These are phyloP conservation scores for Corythornis madagascariensis DNA, from an alignment of 2,113 vertebrate genomes.

Conservation along the genomic window DNA sequence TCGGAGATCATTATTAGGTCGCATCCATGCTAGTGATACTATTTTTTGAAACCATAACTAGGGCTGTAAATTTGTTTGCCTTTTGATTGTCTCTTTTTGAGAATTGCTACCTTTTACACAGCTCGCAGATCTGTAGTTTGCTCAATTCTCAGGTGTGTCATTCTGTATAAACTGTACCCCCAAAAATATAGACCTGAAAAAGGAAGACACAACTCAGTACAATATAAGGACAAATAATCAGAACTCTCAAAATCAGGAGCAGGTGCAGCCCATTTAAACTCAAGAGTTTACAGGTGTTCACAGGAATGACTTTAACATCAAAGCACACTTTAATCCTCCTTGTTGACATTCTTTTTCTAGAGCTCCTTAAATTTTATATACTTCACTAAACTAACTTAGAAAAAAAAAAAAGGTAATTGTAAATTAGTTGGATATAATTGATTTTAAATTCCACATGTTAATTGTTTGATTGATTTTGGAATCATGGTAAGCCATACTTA, in stretches of 20 bases:
- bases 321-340: not conserved
- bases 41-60: not conserved
- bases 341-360: not conserved
- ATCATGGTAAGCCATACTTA: not conserved
- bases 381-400: not conserved
- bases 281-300: slow-evolving; percentile 37
- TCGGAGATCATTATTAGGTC: not conserved
- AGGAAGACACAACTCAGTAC: not conserved
- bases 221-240: not conserved
- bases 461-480: slow-evolving; percentile 13
- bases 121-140: not conserved
- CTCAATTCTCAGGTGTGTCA: not conserved
- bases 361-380: not conserved
- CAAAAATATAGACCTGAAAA: not conserved
- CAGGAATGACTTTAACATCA: slow-evolving; percentile 22
- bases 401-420: not conserved
- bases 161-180: not conserved
- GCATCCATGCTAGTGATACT: not conserved
- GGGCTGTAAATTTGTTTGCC: not conserved
- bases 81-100: not conserved
- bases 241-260: slow-evolving; percentile 20
- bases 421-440: not conserved
- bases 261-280: slow-evolving; percentile 36
- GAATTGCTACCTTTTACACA: not conserved
- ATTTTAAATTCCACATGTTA: not conserved